Conservation (phyloP, 2,797 vertebrate species). For the Hydrophis major region DNA sequence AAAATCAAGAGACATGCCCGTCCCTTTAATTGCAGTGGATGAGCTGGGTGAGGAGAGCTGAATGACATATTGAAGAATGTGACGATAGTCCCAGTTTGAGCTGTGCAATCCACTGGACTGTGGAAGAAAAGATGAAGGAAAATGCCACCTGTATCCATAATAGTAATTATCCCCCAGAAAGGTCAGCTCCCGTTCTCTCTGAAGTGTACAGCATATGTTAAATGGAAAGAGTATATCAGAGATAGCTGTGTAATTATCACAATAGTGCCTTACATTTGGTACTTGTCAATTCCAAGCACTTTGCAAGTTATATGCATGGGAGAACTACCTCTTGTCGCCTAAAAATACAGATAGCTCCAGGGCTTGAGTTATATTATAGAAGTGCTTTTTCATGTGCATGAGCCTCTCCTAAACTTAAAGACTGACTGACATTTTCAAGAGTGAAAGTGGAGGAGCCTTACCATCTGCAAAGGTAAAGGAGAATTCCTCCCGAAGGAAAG, state of each 20-base stretch:
- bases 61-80: not conserved
- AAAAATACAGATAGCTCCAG: not conserved
- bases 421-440: not conserved
- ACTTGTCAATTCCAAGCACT: constrained; percentile 3
- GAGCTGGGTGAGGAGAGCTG: not conserved
- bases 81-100: not conserved
- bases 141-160: not conserved
- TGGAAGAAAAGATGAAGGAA: not conserved
- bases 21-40: not conserved
- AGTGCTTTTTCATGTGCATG: not conserved
- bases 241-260: not conserved
- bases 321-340: not conserved
- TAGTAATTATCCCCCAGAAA: not conserved
- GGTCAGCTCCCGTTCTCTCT: constrained; percentile 18
- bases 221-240: not conserved
- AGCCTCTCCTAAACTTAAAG: not conserved
- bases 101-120: rapidly evolving
- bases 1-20: constrained; percentile 22
- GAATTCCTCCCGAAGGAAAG: not conserved
- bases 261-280: not conserved
- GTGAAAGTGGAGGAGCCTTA: not conserved
- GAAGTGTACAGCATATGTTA: not conserved
- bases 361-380: not conserved
- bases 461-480: not conserved
- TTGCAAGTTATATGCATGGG: not conserved